Percentiles rank a stretch among this genome's conserved stretches.
Conservation (phyloP, 1,140 invertebrate species). For the Agraylea sexmaculata region DNA sequence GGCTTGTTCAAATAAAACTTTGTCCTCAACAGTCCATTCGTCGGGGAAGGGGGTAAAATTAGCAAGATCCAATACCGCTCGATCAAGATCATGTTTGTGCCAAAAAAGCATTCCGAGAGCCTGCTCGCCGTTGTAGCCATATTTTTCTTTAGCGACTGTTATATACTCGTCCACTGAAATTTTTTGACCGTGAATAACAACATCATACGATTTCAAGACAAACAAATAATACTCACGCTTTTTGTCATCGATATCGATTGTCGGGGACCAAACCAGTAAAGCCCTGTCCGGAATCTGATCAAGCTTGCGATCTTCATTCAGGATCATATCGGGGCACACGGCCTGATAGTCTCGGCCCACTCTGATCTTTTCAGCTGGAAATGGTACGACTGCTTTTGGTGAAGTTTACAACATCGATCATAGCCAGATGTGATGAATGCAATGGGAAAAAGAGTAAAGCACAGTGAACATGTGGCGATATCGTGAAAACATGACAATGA, state of each 20-base stretch:
- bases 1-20: constrained; percentile 95
- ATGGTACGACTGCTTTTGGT: constrained; percentile 44
- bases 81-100: constrained; percentile 93
- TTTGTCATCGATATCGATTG: constrained; percentile 69
- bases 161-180: constrained; percentile 87
- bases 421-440: constrained; percentile 31
- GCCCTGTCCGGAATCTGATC: constrained; percentile 65
- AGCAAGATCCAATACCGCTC: constrained; percentile 82
- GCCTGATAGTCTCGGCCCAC: constrained; percentile 91
- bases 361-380: constrained; percentile 81
- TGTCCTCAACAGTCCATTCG: constrained; percentile 97
- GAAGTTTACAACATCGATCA: constrained; percentile 29
- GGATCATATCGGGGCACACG: constrained; percentile 66
- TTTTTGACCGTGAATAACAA: background rate
- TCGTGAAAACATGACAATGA: constrained; percentile 3
- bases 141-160: constrained; percentile 90
- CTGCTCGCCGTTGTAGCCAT: constrained; percentile 95
- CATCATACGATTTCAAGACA: background rate
- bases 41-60: constrained; percentile 97
- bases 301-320: constrained; percentile 46
- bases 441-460: constrained; percentile 37
- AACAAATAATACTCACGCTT: constrained; percentile 55
- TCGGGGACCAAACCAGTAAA: constrained; percentile 90
- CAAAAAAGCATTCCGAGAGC: constrained; percentile 95
- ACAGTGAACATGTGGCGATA: constrained; percentile 26